phyloP scores from a whole-genome alignment of 2,113 vertebrate species.

The Muntiacus muntjak region DNA sequence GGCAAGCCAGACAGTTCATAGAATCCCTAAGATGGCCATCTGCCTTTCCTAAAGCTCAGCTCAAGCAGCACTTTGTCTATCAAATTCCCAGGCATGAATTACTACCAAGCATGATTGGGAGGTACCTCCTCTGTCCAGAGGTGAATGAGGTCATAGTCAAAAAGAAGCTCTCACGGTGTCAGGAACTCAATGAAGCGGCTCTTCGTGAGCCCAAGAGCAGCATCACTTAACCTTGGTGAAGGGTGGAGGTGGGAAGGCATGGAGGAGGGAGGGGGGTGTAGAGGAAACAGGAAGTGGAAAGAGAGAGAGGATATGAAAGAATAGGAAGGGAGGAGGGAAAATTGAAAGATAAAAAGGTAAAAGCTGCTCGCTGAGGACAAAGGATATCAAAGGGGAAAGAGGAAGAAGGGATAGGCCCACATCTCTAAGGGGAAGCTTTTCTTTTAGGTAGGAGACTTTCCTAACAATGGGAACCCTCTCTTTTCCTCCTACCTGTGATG shows the following conservation, averaged over 20 bases:
- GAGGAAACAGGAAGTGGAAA: neutral
- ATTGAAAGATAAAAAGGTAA: neutral
- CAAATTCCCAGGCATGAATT: neutral
- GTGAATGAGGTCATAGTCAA: neutral
- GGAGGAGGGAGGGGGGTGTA: neutral
- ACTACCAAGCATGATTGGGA: neutral
- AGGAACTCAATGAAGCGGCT: neutral
- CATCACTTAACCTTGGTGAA: neutral
- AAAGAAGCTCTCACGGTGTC: neutral
- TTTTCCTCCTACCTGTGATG: neutral
- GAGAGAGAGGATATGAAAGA: neutral
- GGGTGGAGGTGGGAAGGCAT: rapidly evolving
- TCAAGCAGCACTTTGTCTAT: neutral
- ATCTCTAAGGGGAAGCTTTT: neutral
- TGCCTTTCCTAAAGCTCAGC: neutral
- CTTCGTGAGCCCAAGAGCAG: neutral
- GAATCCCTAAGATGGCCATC: neutral
- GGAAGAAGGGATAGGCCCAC: neutral
- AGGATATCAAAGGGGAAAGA: neutral
- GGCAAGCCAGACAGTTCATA: neutral
- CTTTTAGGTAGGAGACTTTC: neutral
- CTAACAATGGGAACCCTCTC: neutral
- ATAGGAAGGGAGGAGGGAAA: neutral
- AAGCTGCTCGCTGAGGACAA: neutral
- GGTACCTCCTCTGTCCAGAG: neutral